These are phyloP conservation scores for Smutsia temminckii DNA, from an alignment of 2,797 vertebrate species.

Conservation along the genomic window DNA sequence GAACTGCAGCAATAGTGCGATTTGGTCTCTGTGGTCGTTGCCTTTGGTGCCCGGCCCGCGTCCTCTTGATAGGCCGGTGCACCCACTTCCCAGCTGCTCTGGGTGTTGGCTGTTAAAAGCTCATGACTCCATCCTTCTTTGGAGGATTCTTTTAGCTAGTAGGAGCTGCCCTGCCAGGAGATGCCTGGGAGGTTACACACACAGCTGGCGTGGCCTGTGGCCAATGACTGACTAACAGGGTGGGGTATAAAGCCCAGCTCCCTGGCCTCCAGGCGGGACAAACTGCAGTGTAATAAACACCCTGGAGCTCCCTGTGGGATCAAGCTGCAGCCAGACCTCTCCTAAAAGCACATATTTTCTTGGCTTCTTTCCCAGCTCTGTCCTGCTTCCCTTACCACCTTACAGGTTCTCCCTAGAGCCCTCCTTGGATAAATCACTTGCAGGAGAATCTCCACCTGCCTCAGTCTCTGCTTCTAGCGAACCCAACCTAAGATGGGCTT, in stretches of 20 bases:
- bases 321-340: neutral
- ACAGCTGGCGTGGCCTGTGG: neutral
- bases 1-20: neutral
- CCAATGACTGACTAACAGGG: constrained; percentile 36
- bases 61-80: neutral
- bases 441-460: neutral
- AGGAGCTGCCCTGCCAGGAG: neutral
- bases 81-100: neutral
- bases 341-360: neutral
- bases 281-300: neutral
- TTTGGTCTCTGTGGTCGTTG: too few relatives aligned
- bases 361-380: neutral
- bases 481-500: rapidly evolving
- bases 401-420: neutral
- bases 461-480: neutral
- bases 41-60: neutral
- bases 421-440: neutral
- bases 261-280: neutral
- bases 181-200: constrained; percentile 24
- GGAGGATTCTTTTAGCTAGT: neutral
- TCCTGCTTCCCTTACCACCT: neutral
- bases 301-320: neutral
- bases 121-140: neutral
- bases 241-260: constrained; percentile 18
- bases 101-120: neutral